phyloP scores from a whole-genome alignment of 2,113 vertebrate species.

The Propithecus coquereli region DNA sequence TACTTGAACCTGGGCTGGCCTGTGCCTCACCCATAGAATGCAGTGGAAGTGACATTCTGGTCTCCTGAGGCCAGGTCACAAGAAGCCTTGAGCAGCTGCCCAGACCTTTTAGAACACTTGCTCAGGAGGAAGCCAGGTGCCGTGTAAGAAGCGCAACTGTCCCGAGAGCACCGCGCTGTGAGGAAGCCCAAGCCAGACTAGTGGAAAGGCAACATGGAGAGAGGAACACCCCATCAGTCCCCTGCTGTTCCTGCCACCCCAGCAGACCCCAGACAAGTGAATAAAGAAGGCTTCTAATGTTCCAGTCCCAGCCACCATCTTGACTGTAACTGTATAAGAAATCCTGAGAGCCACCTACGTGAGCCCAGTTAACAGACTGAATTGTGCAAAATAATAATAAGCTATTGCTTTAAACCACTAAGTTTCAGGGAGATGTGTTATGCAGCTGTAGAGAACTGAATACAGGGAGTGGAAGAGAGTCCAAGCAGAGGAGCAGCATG shows the following conservation, averaged over 20 bases:
- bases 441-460: background rate
- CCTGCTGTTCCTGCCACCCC: background rate
- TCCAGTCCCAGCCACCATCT: background rate
- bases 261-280: background rate
- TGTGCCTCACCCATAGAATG: background rate
- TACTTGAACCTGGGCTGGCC: background rate
- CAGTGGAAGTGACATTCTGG: background rate
- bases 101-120: background rate
- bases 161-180: background rate
- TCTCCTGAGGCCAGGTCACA: background rate
- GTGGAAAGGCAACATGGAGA: background rate
- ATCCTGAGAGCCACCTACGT: background rate
- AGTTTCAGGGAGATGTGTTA: background rate
- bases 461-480: background rate
- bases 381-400: background rate
- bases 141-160: background rate
- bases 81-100: background rate
- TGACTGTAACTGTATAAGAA: background rate
- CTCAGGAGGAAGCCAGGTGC: background rate
- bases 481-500: no score
- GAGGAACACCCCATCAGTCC: rapidly evolving
- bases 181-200: background rate
- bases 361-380: background rate
- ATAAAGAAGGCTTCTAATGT: background rate
- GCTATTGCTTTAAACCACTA: background rate